Conservation (phyloP, 1,140 invertebrate genomes). For the Trichonephila inaurata region DNA sequence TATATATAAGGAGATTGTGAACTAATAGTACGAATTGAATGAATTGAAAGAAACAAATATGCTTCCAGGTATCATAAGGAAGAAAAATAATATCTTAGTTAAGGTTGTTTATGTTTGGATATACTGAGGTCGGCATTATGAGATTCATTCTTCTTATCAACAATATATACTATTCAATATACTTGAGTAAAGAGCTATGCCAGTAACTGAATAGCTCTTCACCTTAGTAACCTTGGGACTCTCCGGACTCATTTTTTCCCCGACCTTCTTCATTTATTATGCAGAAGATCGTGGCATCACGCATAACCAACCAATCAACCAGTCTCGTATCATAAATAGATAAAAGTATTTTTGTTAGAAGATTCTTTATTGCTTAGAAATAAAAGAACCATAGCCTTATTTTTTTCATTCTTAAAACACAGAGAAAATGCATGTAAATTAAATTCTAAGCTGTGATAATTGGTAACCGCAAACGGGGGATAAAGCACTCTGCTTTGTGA, state of each 20-base stretch:
- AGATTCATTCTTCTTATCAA: too few species aligned
- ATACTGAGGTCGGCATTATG: too few species aligned
- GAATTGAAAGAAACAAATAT: too few species aligned
- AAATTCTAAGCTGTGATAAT: conserved; percentile 3
- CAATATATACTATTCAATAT: too few species aligned
- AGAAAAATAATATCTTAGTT: too few species aligned
- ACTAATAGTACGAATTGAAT: too few species aligned
- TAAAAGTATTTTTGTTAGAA: not conserved
- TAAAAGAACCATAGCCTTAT: too few species aligned
- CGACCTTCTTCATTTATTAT: not conserved
- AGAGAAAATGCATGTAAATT: not conserved
- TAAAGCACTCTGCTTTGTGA: not conserved
- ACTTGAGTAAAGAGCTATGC: too few species aligned
- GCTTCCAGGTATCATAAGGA: too few species aligned
- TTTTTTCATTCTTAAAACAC: not conserved
- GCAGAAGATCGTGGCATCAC: not conserved
- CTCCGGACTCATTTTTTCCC: not conserved
- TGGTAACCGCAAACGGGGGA: not conserved
- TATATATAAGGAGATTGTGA: too few species aligned
- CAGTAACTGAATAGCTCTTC: not conserved
- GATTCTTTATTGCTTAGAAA: too few species aligned
- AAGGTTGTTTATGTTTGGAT: too few species aligned
- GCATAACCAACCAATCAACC: not conserved
- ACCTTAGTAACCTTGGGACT: not conserved
- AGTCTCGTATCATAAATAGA: not conserved